These are phyloP conservation scores for Chlamydotis undulata DNA, from an alignment of 2,113 vertebrate genomes.

Conservation along the genomic window DNA sequence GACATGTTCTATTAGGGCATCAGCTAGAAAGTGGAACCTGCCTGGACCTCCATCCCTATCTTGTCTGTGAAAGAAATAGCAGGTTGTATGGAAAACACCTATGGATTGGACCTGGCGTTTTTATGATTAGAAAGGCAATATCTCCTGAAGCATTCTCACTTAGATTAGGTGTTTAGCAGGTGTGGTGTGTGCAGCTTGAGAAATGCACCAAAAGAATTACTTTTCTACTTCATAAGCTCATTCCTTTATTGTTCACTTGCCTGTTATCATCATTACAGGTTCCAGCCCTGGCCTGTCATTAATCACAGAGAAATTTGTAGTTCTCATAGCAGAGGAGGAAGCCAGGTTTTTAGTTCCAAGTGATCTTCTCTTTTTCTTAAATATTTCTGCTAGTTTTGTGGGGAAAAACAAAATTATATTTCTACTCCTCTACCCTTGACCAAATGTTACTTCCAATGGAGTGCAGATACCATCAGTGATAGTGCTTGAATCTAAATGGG, in stretches of 20 bases:
- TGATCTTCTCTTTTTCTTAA: background rate
- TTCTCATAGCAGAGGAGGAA: background rate
- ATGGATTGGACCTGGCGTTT: background rate
- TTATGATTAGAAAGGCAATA: background rate
- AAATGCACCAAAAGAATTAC: background rate
- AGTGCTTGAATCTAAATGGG: background rate
- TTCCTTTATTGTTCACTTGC: background rate
- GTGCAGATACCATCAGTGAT: background rate
- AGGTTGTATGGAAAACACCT: background rate
- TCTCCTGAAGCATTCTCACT: background rate
- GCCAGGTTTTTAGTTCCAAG: background rate
- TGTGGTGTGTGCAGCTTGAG: background rate
- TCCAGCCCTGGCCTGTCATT: background rate
- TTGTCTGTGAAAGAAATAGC: background rate
- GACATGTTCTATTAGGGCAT: background rate
- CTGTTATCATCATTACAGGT: background rate
- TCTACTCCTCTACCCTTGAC: background rate
- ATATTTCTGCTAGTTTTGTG: background rate
- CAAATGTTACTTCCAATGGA: background rate
- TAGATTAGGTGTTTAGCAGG: background rate
- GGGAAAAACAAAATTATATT: background rate
- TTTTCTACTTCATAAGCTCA: background rate
- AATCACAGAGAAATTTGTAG: background rate
- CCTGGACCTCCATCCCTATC: background rate
- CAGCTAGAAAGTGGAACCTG: background rate